phyloP scores from a whole-genome alignment of 2,888 invertebrate species.

The Steinernema hermaphroditum region DNA sequence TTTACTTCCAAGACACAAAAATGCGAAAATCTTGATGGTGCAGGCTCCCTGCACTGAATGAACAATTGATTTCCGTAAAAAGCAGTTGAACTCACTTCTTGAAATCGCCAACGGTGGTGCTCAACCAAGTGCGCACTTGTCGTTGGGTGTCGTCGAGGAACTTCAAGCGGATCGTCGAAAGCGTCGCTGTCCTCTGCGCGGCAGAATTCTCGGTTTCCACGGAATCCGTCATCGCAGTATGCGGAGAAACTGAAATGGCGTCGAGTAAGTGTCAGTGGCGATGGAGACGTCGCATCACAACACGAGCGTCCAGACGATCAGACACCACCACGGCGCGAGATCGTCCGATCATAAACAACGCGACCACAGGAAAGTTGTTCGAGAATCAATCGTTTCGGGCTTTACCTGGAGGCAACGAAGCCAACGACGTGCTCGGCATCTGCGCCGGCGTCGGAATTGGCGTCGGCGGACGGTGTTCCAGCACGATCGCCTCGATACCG shows the following conservation, averaged over 20 bases:
- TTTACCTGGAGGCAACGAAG: neutral
- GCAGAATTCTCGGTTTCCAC: neutral
- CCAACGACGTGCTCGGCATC: neutral
- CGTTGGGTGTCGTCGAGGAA: conserved; percentile 69
- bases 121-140: conserved; percentile 64
- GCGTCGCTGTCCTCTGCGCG: conserved; percentile 69
- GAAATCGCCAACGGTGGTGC: conserved; percentile 68
- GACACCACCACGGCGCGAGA: neutral
- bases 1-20: too few species aligned
- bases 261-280: neutral
- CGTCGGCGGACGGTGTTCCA: neutral
- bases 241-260: neutral
- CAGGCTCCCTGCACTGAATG: too few species aligned
- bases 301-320: conserved; percentile 12
- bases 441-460: neutral
- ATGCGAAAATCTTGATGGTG: too few species aligned
- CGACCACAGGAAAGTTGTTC: neutral
- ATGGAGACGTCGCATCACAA: neutral
- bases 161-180: conserved; percentile 55
- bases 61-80: too few species aligned
- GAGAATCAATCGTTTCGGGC: neutral
- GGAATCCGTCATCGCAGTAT: conserved; percentile 66
- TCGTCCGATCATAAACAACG: neutral
- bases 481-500: neutral
- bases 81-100: conserved; percentile 66